Evolutionary conservation across 2,113 vertebrate genomes (phyloP), one percentile per base, ranked within the genome.

Genomic region (Alectura lathami): DNA sequence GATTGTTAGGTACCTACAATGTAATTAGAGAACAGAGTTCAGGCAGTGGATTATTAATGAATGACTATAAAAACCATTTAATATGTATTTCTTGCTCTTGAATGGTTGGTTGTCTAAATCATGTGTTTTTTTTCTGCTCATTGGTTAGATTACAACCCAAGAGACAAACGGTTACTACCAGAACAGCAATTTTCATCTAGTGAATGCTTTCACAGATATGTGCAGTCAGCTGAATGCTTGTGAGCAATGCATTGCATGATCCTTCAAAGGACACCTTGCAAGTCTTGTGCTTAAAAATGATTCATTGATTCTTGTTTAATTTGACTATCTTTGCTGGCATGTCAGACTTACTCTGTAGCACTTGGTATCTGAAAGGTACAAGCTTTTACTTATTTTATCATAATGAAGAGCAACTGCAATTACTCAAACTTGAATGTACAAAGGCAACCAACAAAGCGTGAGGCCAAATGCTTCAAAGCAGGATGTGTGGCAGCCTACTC

Each of bases 31-130:
- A 83, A 89, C 38, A 78, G 67, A 92, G 16, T 94, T 92, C 69
- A 73, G 29, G 27, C 36, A 69, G 48, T 73, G 57, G 36, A 20
- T 94, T 96, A 85, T 91, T 87, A 84, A 82, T 76, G 66, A 93
- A 59, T 59, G 24, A 67, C 32, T 77, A 9, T 83, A 91, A 91
- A 89, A 88, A 74, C 40, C 0, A 80, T 83, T 94, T 89, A 62
- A 36, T 86, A 60, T 48, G 23, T 74, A 69, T 23, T 40, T 88
- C 69, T 92, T 89, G 38, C 51, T 60, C 0, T 0, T 66, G 59
- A 74, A 30, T 91, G 23, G 59, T 83, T 77, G 32, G 15, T 43
- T 1, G 0, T 34, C 72, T 85, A 59, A 91, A 84, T 94, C 48
- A 62, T n/a, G 8, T 74, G 48, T 11, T 40, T 14, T 96, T 83